These are phyloP conservation scores for Eclectus roratus DNA, from an alignment of 2,113 vertebrate species.

Conservation along the genomic window DNA sequence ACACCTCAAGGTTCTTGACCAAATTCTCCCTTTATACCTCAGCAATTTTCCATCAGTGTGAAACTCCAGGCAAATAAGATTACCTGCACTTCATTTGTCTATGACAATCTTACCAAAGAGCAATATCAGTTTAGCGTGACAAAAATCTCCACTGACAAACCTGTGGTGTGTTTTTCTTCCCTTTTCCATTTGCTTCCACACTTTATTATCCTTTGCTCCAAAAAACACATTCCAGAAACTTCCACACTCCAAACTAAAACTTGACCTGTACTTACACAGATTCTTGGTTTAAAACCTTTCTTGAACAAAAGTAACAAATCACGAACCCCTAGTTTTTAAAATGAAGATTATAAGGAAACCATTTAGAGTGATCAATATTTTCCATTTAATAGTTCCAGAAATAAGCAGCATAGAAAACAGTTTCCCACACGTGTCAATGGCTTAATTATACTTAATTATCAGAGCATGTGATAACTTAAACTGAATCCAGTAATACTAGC, in stretches of 20 bases:
- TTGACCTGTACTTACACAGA: neutral
- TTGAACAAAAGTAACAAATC: neutral
- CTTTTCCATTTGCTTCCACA: neutral
- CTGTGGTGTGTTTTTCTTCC: neutral
- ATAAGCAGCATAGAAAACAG: neutral
- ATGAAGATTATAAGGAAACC: neutral
- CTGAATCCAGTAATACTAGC: neutral
- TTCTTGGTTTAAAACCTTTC: neutral
- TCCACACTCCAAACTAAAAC: neutral
- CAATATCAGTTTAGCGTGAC: neutral
- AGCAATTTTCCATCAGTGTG: neutral
- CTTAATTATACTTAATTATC: neutral
- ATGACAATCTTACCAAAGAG: neutral
- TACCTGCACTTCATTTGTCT: neutral
- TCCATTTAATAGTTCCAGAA: neutral
- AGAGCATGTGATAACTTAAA: neutral
- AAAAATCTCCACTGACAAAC: neutral
- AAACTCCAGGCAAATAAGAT: neutral
- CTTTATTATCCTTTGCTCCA: neutral
- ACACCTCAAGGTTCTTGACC: neutral
- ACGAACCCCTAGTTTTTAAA: neutral
- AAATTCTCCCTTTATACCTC: neutral
- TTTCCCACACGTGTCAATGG: neutral
- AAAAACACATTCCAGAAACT: neutral
- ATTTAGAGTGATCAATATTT: neutral